Evolutionary conservation across 2,113 vertebrate species (phyloP).

Genomic region (Peromyscus maniculatus): DNA sequence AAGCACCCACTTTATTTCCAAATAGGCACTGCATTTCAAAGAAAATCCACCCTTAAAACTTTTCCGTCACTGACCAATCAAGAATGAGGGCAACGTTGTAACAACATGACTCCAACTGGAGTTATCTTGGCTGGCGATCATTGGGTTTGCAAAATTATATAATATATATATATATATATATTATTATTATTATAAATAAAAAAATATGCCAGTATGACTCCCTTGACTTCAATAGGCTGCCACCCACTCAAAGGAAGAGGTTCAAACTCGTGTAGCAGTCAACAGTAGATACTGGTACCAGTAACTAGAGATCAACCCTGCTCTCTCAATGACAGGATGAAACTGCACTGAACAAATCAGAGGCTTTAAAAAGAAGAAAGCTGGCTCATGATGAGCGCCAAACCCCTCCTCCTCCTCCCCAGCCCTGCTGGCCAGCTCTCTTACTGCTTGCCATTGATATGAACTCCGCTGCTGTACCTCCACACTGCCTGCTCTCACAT

Average conservation of each 20-base stretch:
- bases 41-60: neutral
- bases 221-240: neutral
- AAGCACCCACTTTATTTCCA: neutral
- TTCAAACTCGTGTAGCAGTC: neutral
- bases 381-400: neutral
- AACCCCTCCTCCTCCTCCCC: neutral
- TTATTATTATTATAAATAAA: too few relatives aligned
- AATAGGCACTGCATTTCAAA: neutral
- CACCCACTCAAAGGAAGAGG: neutral
- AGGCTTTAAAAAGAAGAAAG: neutral
- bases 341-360: neutral
- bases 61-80: neutral
- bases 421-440: neutral
- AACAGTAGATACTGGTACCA: fast-evolving
- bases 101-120: neutral
- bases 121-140: neutral
- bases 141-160: neutral
- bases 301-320: neutral
- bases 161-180: neutral
- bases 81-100: neutral
- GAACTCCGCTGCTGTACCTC: too few relatives aligned
- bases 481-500: too few relatives aligned
- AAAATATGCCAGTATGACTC: neutral
- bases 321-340: neutral
- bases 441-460: neutral